These are phyloP conservation scores for Sorex fumeus DNA, from an alignment of 2,113 vertebrate species.

Conservation along the genomic window DNA sequence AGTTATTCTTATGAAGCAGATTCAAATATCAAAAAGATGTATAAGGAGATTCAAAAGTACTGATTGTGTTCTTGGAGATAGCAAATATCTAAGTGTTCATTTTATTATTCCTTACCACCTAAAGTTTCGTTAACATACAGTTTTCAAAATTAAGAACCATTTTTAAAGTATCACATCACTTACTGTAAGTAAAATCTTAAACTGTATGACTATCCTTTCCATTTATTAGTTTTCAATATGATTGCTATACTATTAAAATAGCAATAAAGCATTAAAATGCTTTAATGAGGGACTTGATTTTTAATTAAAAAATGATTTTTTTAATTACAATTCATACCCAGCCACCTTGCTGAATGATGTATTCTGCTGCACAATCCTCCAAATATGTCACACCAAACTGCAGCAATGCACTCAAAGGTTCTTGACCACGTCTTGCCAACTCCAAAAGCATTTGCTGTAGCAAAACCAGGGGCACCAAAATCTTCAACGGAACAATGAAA, in stretches of 20 bases:
- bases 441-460: slow-evolving; percentile 92
- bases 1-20: background rate
- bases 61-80: background rate
- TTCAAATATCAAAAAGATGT: background rate
- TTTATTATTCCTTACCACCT: slow-evolving; percentile 15
- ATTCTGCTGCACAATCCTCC: slow-evolving; percentile 92
- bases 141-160: slow-evolving; percentile 14
- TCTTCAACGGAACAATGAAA: slow-evolving; percentile 86
- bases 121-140: slow-evolving; percentile 1
- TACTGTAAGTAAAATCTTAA: slow-evolving; percentile 21
- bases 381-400: slow-evolving; percentile 92
- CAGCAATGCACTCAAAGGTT: slow-evolving; percentile 89
- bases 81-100: background rate
- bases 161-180: background rate
- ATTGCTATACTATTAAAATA: too few relatives aligned
- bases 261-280: too few relatives aligned
- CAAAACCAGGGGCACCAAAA: slow-evolving; percentile 94
- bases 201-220: background rate
- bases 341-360: slow-evolving; percentile 95
- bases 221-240: background rate
- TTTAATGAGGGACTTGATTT: background rate
- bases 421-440: slow-evolving; percentile 88
- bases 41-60: background rate
- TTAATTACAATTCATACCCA: slow-evolving; percentile 91
- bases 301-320: background rate